These are phyloP conservation scores for Helobdella robusta DNA, from an alignment of 2,888 invertebrate genomes.

Conservation along the genomic window DNA sequence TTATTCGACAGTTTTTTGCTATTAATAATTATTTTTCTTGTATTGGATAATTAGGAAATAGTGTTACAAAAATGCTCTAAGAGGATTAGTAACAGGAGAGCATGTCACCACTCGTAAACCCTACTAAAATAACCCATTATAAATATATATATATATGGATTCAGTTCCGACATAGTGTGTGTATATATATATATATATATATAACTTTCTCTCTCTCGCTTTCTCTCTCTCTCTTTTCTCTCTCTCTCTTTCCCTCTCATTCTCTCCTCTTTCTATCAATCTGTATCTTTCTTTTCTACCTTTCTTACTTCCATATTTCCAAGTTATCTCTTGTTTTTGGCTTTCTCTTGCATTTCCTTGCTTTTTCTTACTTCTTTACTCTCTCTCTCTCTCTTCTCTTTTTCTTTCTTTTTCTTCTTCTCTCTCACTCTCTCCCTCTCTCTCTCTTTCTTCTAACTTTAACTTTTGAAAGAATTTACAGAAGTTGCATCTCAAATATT, in stretches of 20 bases:
- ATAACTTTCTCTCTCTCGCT: neutral
- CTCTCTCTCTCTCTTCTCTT: neutral
- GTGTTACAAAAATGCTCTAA: too few species aligned
- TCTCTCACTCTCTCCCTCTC: neutral
- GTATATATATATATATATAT: constrained; percentile 1
- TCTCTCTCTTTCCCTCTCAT: neutral
- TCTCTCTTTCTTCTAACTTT: neutral
- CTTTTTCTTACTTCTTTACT: neutral
- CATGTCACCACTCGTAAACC: too few species aligned
- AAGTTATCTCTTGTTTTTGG: neutral
- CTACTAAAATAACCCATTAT: too few species aligned
- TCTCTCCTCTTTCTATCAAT: neutral
- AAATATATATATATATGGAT: neutral
- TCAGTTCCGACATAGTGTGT: too few species aligned
- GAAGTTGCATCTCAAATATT: neutral
- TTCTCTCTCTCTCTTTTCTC: neutral
- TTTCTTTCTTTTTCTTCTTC: neutral
- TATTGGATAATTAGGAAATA: too few species aligned
- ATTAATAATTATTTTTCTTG: too few species aligned
- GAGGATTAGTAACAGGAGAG: too few species aligned
- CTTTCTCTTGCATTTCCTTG: neutral
- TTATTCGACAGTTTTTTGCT: too few species aligned
- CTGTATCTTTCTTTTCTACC: neutral
- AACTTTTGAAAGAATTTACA: neutral
- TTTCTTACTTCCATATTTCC: neutral